These are phyloP conservation scores for Gulo gulo DNA, from an alignment of 2,113 vertebrate species.

Conservation along the genomic window DNA sequence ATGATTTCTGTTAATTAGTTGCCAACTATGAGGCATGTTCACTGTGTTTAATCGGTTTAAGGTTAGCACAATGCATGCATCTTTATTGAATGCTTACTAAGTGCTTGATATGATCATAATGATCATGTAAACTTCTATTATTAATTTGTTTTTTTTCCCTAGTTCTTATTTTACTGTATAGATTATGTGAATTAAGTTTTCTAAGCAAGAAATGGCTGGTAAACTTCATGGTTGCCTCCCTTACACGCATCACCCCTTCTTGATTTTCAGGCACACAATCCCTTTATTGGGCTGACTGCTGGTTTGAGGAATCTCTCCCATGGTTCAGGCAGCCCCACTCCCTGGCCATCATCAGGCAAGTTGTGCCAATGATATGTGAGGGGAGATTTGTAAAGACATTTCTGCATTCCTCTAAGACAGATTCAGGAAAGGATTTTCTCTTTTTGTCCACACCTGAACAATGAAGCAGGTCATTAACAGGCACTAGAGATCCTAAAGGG, in stretches of 20 bases:
- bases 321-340: not conserved
- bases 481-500: not conserved
- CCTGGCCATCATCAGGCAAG: not conserved
- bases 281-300: not conserved
- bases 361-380: not conserved
- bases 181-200: not conserved
- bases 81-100: constrained; percentile 34
- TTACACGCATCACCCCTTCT: not conserved
- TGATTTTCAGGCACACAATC: not conserved
- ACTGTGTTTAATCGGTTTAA: constrained; percentile 49
- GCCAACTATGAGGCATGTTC: not conserved
- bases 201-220: not conserved
- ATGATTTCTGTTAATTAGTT: constrained; percentile 56
- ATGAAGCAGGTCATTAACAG: not conserved
- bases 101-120: not conserved
- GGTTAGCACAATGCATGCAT: not conserved
- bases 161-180: not conserved
- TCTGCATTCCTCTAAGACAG: not conserved
- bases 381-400: not conserved
- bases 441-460: not conserved
- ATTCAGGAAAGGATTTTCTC: not conserved
- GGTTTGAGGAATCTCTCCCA: not conserved
- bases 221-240: not conserved
- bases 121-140: not conserved
- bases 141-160: not conserved